Percentiles rank a stretch among this genome's conserved stretches.
These are phyloP conservation scores for Dinocampus coccinellae DNA, from an alignment of 2,888 invertebrate species.

Conservation along the genomic window DNA sequence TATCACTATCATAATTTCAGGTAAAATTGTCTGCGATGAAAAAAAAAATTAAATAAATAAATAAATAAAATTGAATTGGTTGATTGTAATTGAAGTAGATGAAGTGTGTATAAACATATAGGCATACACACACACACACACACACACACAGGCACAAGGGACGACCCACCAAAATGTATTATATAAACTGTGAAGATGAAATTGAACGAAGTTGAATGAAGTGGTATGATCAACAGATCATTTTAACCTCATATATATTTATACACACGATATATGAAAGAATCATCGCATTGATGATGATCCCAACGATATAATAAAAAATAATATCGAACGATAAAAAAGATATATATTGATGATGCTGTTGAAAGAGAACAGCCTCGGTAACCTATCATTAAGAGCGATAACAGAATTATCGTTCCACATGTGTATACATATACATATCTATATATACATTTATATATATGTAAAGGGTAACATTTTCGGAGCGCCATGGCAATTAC, in stretches of 20 bases:
- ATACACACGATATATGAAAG: not conserved
- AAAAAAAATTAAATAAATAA: too few species aligned
- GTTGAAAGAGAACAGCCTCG: slow-evolving; percentile 7
- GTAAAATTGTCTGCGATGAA: slow-evolving; percentile 2
- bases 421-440: slow-evolving; percentile 8
- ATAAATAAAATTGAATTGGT: not conserved
- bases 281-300: slow-evolving; percentile 3
- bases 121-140: too few species aligned
- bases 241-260: not conserved
- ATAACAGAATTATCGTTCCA: slow-evolving; percentile 44
- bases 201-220: not conserved
- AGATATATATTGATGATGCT: slow-evolving; percentile 31
- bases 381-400: slow-evolving; percentile 47
- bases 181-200: too few species aligned
- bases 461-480: slow-evolving; percentile 27
- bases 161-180: too few species aligned
- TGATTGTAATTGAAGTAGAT: too few species aligned
- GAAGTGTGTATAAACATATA: not conserved
- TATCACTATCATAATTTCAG: not conserved
- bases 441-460: not conserved
- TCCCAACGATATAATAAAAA: slow-evolving; percentile 16
- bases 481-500: slow-evolving; percentile 33
- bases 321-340: slow-evolving; percentile 21
- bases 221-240: not conserved
- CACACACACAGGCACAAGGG: too few species aligned